Evolutionary conservation across 2,113 vertebrate species (phyloP).

Genomic region (Rhabdomys dilectus): DNA sequence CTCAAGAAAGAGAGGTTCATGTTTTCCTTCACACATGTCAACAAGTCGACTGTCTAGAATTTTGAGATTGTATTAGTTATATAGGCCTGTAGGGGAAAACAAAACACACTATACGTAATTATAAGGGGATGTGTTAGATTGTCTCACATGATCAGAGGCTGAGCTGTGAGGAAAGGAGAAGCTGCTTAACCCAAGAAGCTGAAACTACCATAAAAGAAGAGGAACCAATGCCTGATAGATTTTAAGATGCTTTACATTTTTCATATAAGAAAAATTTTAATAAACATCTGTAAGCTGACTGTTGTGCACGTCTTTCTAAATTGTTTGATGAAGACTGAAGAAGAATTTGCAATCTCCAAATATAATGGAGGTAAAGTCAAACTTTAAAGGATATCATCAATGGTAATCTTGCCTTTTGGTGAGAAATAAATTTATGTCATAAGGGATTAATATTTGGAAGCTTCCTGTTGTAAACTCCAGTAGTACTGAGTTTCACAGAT

Average conservation of each 20-base stretch:
- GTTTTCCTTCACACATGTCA: background rate
- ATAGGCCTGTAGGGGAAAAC: too few species aligned
- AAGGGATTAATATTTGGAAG: background rate
- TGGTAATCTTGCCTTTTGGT: background rate
- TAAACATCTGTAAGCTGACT: background rate
- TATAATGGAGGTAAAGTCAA: background rate
- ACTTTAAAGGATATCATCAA: background rate
- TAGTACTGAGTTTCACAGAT: background rate
- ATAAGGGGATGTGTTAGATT: background rate
- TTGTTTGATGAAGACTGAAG: background rate
- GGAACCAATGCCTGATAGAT: background rate
- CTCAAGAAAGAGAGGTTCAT: background rate
- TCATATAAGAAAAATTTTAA: background rate
- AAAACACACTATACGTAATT: background rate
- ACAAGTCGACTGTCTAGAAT: background rate
- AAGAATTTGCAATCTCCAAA: background rate
- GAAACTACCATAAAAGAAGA: background rate
- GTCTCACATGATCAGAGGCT: background rate
- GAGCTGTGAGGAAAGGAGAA: background rate
- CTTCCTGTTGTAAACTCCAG: background rate
- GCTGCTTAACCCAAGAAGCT: background rate
- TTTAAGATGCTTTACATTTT: slow-evolving; percentile 9
- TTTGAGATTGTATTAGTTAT: background rate
- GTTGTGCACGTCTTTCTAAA: background rate
- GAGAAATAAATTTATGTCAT: background rate